Evolutionary conservation across 2,888 invertebrate species (phyloP).

Genomic region (Melipona bicolor): DNA sequence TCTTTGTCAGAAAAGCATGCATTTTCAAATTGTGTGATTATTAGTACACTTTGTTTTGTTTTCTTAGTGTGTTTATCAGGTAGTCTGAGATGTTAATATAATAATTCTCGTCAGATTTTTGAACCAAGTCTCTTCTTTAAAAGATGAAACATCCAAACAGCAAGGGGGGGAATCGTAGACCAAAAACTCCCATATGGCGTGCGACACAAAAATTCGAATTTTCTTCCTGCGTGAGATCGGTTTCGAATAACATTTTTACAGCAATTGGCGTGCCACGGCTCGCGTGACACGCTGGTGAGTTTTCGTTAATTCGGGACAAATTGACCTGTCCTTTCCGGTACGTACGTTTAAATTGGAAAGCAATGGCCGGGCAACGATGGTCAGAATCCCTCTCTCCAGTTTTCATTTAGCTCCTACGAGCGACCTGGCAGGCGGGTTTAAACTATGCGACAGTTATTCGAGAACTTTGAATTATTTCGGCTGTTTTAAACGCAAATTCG

Average conservation of each 20-base stretch:
- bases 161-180: no score
- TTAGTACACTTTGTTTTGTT: no score
- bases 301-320: slow-evolving; percentile 41
- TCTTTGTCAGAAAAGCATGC: no score
- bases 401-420: slow-evolving; percentile 20
- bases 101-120: no score
- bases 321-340: slow-evolving; percentile 36
- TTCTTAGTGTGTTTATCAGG: no score
- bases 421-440: background rate
- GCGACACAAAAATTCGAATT: slow-evolving; percentile 9
- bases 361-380: slow-evolving; percentile 15
- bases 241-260: slow-evolving; percentile 23
- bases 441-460: slow-evolving; percentile 21
- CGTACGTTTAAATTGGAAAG: slow-evolving; percentile 36
- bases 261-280: slow-evolving; percentile 3
- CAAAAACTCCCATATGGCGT: no score
- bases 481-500: slow-evolving; percentile 9
- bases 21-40: no score
- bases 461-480: slow-evolving; percentile 10
- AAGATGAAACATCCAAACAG: no score
- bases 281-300: background rate
- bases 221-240: background rate
- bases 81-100: no score
- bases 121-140: no score
- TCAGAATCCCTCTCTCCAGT: background rate